Conservation (phyloP, 2,113 vertebrate genomes). For the Himantopus leucocephalus region DNA sequence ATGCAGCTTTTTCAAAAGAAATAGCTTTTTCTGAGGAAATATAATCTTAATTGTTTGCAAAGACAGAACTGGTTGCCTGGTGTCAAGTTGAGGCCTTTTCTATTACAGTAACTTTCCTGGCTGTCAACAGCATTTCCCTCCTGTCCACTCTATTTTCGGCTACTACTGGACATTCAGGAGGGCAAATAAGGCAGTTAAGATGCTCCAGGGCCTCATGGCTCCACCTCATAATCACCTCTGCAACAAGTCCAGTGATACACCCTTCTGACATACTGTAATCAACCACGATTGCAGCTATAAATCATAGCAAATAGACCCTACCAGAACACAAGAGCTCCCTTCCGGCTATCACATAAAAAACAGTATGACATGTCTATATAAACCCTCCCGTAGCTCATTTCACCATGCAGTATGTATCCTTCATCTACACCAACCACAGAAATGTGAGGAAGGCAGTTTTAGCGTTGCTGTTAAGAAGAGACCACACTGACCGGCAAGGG, state of each 20-base stretch:
- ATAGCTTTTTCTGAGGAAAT: background rate
- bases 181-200: conserved; percentile 9
- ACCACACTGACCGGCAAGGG: background rate
- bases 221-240: background rate
- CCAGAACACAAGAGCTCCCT: background rate
- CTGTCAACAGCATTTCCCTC: conserved; percentile 14
- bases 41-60: background rate
- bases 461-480: background rate
- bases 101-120: conserved; percentile 3
- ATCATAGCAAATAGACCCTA: background rate
- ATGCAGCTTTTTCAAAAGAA: background rate
- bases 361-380: background rate
- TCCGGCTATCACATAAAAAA: background rate
- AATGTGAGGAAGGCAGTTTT: background rate
- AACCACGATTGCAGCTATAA: background rate
- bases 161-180: background rate
- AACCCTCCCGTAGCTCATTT: background rate
- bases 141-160: conserved; percentile 1
- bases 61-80: background rate
- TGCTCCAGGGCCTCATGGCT: background rate
- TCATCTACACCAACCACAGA: background rate
- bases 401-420: accelerated
- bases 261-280: background rate
- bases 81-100: background rate
- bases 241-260: background rate